Conservation (phyloP, 2,113 vertebrate species). For the Axis porcinus region DNA sequence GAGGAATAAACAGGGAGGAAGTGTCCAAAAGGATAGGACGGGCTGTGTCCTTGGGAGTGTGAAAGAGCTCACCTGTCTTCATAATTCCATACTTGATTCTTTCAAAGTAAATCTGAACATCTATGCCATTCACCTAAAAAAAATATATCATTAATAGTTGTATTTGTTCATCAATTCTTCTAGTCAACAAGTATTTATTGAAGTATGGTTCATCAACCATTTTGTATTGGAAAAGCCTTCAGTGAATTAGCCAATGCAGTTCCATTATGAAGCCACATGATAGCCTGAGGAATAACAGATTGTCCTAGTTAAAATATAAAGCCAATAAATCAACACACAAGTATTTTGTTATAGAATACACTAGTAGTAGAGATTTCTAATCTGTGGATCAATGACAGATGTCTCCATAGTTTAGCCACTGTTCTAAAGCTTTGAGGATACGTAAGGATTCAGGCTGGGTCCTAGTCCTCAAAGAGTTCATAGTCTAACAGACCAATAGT, state of each 20-base stretch:
- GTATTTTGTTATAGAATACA: not conserved
- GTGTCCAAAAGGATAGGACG: constrained; percentile 46
- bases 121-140: constrained; percentile 62
- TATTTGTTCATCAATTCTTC: constrained; percentile 35
- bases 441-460: not conserved
- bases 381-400: not conserved
- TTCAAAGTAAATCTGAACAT: constrained; percentile 63
- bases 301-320: constrained; percentile 15
- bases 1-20: constrained; percentile 28
- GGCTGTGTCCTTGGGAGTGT: constrained; percentile 39
- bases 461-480: not conserved
- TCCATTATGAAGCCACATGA: not conserved
- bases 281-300: not conserved
- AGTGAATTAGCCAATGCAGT: constrained; percentile 31
- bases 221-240: constrained; percentile 21
- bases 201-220: not conserved
- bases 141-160: constrained; percentile 54
- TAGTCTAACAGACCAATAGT: not conserved
- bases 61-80: constrained; percentile 64
- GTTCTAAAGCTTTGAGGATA: not conserved
- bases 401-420: constrained; percentile 21
- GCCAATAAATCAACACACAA: not conserved
- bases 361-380: constrained; percentile 22
- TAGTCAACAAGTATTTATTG: constrained; percentile 45
- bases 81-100: constrained; percentile 61